phyloP scores from a whole-genome alignment of 2,888 invertebrate species.

The Notocelia uddmanniana region DNA sequence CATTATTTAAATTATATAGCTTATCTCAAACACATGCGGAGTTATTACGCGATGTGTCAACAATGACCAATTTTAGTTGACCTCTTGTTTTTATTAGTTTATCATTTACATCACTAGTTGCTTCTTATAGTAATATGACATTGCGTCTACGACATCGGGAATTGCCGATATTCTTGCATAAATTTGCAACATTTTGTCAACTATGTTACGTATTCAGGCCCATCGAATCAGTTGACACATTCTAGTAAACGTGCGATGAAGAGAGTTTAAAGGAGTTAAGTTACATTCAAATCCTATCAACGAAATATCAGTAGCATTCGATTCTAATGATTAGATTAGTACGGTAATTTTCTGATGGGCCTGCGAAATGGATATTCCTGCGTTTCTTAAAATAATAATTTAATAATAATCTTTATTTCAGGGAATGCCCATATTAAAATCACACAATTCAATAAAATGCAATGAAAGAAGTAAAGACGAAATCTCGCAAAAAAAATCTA shows the following conservation, averaged over 20 bases:
- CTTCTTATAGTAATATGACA: slow-evolving; percentile 34
- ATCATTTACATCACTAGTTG: slow-evolving; percentile 35
- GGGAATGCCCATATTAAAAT: too few relatives aligned
- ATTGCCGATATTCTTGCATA: slow-evolving; percentile 54
- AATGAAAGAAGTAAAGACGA: too few relatives aligned
- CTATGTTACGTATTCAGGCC: background rate
- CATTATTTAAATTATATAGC: slow-evolving; percentile 20
- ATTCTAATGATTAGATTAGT: too few relatives aligned
- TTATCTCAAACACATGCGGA: slow-evolving; percentile 11
- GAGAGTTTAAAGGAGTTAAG: background rate
- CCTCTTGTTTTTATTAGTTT: slow-evolving; percentile 23
- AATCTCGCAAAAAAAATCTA: too few relatives aligned
- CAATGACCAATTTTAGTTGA: slow-evolving; percentile 17
- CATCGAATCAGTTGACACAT: background rate
- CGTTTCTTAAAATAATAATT: too few relatives aligned
- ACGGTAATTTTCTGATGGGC: too few relatives aligned
- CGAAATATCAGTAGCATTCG: background rate
- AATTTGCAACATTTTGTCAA: slow-evolving; percentile 13
- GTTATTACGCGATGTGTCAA: slow-evolving; percentile 29
- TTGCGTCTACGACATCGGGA: slow-evolving; percentile 46
- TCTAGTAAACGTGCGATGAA: background rate
- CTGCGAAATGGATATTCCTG: too few relatives aligned
- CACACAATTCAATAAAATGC: too few relatives aligned
- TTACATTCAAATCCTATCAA: background rate
- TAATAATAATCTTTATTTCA: too few relatives aligned